phyloP scores from a whole-genome alignment of 2,888 invertebrate genomes.

The Thymelicus acteon region DNA sequence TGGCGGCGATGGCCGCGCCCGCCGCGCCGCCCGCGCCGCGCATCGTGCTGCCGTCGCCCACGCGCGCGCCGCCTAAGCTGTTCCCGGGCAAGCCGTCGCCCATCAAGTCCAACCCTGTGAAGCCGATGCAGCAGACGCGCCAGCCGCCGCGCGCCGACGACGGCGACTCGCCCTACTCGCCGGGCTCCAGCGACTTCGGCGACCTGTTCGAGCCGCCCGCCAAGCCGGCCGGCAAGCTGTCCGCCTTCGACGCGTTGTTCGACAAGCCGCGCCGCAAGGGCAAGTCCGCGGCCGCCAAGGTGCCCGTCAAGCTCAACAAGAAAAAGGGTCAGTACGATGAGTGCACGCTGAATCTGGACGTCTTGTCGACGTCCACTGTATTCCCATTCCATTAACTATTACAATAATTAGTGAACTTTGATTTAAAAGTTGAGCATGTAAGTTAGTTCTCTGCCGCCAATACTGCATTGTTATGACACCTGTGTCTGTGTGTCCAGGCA shows the following conservation, averaged over 20 bases:
- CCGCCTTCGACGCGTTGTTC: conserved; percentile 87
- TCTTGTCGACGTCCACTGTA: too few relatives aligned
- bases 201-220: conserved; percentile 91
- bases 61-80: conserved; percentile 81
- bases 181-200: conserved; percentile 94
- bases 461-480: background rate
- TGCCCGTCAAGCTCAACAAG: conserved; percentile 53
- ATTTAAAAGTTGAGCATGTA: too few relatives aligned
- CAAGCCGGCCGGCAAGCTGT: conserved; percentile 47
- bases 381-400: too few relatives aligned
- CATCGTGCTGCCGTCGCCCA: conserved; percentile 79
- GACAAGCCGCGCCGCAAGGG: conserved; percentile 62
- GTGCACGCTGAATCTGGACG: too few relatives aligned
- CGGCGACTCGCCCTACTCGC: conserved; percentile 92
- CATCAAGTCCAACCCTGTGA: conserved; percentile 85
- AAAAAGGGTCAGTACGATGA: conserved; percentile 67
- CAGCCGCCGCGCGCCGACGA: conserved; percentile 71
- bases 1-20: conserved; percentile 41
- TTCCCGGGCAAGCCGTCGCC: conserved; percentile 80
- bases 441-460: too few relatives aligned
- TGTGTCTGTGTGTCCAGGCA: conserved; percentile 54
- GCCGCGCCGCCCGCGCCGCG: conserved; percentile 62
- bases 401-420: too few relatives aligned
- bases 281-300: conserved; percentile 42
- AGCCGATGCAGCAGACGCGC: conserved; percentile 74